A percentile compares a stretch with the other conserved stretches of the same genome.
Evolutionary conservation across 2,797 vertebrate species (phyloP).

Genomic region (Staurois parvus): DNA sequence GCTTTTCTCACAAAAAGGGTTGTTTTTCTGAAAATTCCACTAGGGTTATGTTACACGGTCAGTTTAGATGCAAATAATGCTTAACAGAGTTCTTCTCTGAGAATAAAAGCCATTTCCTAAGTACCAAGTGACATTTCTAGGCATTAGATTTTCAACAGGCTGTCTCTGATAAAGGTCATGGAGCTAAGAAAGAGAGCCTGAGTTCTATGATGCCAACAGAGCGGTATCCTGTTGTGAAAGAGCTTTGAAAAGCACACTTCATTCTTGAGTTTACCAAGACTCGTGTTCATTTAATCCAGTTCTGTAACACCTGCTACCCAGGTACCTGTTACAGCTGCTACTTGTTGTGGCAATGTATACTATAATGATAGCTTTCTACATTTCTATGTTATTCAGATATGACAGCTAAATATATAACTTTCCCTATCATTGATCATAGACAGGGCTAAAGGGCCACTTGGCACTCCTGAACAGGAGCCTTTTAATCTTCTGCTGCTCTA

Average conservation of each 20-base stretch:
- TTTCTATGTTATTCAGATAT: neutral
- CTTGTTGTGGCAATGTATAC: neutral
- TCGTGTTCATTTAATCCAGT: neutral
- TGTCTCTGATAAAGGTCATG: constrained; percentile 25
- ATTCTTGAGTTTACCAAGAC: neutral
- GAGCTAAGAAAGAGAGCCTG: neutral
- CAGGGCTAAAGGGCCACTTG: neutral
- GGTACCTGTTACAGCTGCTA: neutral
- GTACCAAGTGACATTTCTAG: constrained; percentile 13
- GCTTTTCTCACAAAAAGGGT: too few species aligned
- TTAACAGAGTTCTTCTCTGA: neutral
- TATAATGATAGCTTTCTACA: neutral
- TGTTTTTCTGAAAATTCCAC: neutral
- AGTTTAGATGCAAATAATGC: neutral
- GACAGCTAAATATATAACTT: neutral
- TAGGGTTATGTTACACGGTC: neutral
- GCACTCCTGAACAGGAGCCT: neutral
- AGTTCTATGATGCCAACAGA: constrained; percentile 3
- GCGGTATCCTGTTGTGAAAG: neutral
- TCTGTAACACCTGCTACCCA: neutral
- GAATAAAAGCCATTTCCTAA: neutral
- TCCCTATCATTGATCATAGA: neutral
- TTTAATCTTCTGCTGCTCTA: neutral
- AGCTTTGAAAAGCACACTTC: neutral
- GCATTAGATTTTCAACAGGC: constrained; percentile 3